Percentiles rank a stretch among this genome's conserved stretches.
Evolutionary conservation across 35 echinoderm and acorn worm genomes (phyloP).

Genomic region (Chiridota heheva): DNA sequence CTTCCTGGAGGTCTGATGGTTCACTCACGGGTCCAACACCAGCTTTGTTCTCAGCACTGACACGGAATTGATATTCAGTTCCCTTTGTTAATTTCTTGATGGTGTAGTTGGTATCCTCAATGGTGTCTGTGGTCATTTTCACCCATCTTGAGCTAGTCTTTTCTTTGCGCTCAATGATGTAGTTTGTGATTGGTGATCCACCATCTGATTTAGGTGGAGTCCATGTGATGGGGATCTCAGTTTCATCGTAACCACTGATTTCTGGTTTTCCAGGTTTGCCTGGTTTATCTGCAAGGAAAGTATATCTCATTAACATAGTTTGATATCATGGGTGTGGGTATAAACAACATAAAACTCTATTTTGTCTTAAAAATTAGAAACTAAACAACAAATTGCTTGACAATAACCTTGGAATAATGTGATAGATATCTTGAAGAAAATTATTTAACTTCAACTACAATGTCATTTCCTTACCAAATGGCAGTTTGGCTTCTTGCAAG

Average conservation of each 20-base stretch:
- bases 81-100: constrained; percentile 56
- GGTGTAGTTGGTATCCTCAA: constrained; percentile 70
- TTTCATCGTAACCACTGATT: constrained; percentile 44
- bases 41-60: constrained; percentile 75
- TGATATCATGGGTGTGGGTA: too few species aligned
- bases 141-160: constrained; percentile 76
- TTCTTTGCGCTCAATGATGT: constrained; percentile 77
- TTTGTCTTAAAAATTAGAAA: too few species aligned
- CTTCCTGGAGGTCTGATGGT: constrained; percentile 55
- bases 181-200: constrained; percentile 69
- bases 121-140: constrained; percentile 52
- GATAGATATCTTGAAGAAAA: too few species aligned
- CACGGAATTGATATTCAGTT: constrained; percentile 62
- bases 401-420: constrained; percentile 18
- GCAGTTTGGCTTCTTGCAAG: constrained; percentile 60
- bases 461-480: constrained; percentile 82
- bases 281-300: constrained; percentile 61
- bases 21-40: constrained; percentile 69
- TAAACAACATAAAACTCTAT: constrained; percentile 62
- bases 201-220: constrained; percentile 61
- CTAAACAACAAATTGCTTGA: too few species aligned
- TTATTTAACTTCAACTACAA: too few species aligned
- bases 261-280: constrained; percentile 55
- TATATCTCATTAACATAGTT: too few species aligned
- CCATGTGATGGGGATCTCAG: constrained; percentile 74